Evolutionary conservation across 2,888 invertebrate genomes (phyloP).

Genomic region (Xanthorhoe designata): DNA sequence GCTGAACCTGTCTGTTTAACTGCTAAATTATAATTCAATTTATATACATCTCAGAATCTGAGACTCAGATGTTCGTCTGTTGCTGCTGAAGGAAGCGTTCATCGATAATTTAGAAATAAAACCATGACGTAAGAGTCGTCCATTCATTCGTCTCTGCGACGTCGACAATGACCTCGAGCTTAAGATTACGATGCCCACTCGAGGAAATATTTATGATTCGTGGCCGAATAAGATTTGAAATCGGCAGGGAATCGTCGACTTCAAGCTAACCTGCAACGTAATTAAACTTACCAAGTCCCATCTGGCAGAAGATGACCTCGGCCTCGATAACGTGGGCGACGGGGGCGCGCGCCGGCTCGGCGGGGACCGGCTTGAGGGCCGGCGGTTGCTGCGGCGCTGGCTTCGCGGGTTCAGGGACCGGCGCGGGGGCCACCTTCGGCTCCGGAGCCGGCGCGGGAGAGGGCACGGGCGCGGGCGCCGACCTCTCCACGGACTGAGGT

Average conservation of each 20-base stretch:
- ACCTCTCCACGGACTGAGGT: slow-evolving; percentile 53
- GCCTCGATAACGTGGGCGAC: slow-evolving; percentile 86
- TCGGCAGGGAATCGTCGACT: not conserved
- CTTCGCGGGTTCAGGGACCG: no score
- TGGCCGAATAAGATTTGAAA: not conserved
- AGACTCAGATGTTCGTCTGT: not conserved
- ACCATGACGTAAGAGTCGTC: slow-evolving; percentile 18
- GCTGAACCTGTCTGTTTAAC: not conserved
- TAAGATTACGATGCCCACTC: slow-evolving; percentile 15
- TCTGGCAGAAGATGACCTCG: slow-evolving; percentile 89
- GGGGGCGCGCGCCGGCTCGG: slow-evolving; percentile 57
- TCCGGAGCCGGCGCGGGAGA: no score
- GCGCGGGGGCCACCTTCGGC: no score
- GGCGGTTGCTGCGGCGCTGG: no score
- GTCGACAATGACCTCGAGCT: slow-evolving; percentile 10
- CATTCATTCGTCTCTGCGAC: slow-evolving; percentile 10
- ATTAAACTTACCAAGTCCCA: slow-evolving; percentile 87
- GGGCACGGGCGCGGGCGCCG: slow-evolving; percentile 62
- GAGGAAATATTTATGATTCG: slow-evolving; percentile 4
- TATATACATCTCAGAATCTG: no score
- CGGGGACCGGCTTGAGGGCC: no score
- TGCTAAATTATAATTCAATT: no score
- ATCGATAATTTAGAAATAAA: slow-evolving; percentile 25
- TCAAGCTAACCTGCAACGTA: not conserved
- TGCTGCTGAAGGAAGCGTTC: not conserved